These are phyloP conservation scores for Linepithema humile DNA, from an alignment of 1,140 invertebrate species.

Conservation along the genomic window DNA sequence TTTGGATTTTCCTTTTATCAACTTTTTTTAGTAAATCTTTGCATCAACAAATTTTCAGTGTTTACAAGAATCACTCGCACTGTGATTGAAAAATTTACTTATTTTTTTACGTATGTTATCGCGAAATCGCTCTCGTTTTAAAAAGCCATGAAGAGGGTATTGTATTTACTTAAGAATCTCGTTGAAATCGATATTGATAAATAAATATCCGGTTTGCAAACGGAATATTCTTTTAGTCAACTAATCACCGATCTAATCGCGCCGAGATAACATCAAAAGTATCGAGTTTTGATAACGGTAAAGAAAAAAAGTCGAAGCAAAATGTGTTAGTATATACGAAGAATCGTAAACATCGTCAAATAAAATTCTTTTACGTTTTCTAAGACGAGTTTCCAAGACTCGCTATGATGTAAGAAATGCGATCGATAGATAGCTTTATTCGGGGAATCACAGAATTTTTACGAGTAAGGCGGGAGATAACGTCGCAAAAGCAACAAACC, in stretches of 20 bases:
- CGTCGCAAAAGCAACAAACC: background rate
- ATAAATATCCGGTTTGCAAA: background rate
- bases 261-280: conserved; percentile 44
- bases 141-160: conserved; percentile 5
- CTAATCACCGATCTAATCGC: conserved; percentile 63
- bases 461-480: background rate
- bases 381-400: background rate
- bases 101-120: background rate
- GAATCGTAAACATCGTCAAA: conserved; percentile 39
- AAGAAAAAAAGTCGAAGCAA: background rate
- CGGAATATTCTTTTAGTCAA: conserved; percentile 7
- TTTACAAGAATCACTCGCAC: background rate
- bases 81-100: background rate
- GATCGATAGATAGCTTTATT: conserved; percentile 15
- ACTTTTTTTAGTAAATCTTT: background rate
- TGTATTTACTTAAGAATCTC: conserved; percentile 41
- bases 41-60: background rate
- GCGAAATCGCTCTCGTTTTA: background rate
- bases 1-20: too few relatives aligned
- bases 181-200: conserved; percentile 32
- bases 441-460: conserved; percentile 30
- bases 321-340: background rate
- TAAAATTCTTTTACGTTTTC: conserved; percentile 33
- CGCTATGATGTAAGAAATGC: background rate
- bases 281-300: conserved; percentile 9